Base-by-base conservation (phyloP, 35 echinoderm and acorn worm genomes). In the Apostichopus californicus region DNA sequence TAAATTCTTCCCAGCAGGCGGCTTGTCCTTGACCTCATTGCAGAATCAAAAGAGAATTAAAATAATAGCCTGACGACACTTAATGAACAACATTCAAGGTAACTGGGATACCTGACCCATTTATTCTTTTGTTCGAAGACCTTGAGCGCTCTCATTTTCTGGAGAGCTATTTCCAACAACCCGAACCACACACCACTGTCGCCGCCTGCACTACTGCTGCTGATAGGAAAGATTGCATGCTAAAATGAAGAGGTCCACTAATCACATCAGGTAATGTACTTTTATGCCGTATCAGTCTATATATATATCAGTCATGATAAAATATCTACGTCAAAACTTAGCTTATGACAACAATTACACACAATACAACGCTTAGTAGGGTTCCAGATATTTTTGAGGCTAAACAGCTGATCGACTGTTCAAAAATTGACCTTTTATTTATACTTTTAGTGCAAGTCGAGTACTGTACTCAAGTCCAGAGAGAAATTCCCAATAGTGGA, bases 71-170 rank as follows among this genome's bases (percentile, higher is more conserved):
- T 85, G 81, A 46, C 34, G 34, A 85, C 81, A 85, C 81, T 85
- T 85, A 85, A 85, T 85, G 81, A 59, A 85, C 81, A 85, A 85
- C 81, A 85, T 85, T 85, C 81, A 85, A 85, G 81, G 81, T 85
- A 85, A 85, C 55, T 59, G 55, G 81, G 56, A 85, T 58, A 59
- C 55, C 81, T 85, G 81, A 85, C 81, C 81, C 58, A 85, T 22
- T 85, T 85, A 75, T 55, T 85, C 17, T 55, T 85, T 85, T 85
- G 28, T 25, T 85, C 9, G 5, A 55, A 85, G 81, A 85, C 81
- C 81, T 85, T 85, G 81, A 85, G 80, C 80, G 80, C 8, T 85
- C 81, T 58, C 81, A 85, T 85, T 85, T 85, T 24, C 17, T 46
- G 34, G 34, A 18, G 17, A 20, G 71, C 71, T 75, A 75, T 75